Evolutionary conservation across 2,113 vertebrate species (phyloP), one percentile per base, ranked within the genome.

Genomic region (Forbesichthys papilliferus): DNA sequence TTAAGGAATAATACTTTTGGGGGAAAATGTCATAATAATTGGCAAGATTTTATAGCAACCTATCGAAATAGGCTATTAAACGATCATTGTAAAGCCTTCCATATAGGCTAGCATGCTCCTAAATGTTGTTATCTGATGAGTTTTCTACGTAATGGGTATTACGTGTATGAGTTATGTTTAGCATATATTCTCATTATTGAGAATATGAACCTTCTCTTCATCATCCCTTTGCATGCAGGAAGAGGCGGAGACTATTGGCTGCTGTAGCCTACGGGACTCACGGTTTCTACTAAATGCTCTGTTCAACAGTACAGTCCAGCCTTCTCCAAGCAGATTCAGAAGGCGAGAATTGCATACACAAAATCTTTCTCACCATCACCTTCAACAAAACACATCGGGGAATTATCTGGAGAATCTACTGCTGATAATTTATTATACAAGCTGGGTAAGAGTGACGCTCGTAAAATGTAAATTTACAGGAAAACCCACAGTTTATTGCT

Each of bases 231-330:
- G 36, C 36, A 6, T 42, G 4, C 55, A 11, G 11, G 48, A 63
- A 74, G 70, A 73, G 84, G 74, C 63, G 78, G 76, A 47, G 61
- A 16, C 36, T 42, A 9, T 68, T 10, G 27, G 1, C 27, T 27
- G 27, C 27, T 27, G 27, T 27, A 27, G 27, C 27, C 27, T 27
- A 27, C 27, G 27, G 27, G 27, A 27, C 1, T 13, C 9, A 51
- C 11, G 49, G 49, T 11, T 51, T 4, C 49, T 51, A 4, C 49
- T 4, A 51, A 9, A 12, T 27, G 9, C 49, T 1, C 1, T 1
- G 16, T 47, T 16, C 58, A 16, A 53, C 5, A 42, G 16, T 27
- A 1, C 34, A 57, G 55, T 42, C 36, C 4, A 42, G 36, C 10
- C 46, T 34, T 10, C 1, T 34, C 64, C 65, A 61, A 69, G 10